Evolutionary conservation across 2,888 invertebrate species (phyloP).

Genomic region (Tenthredo notha): DNA sequence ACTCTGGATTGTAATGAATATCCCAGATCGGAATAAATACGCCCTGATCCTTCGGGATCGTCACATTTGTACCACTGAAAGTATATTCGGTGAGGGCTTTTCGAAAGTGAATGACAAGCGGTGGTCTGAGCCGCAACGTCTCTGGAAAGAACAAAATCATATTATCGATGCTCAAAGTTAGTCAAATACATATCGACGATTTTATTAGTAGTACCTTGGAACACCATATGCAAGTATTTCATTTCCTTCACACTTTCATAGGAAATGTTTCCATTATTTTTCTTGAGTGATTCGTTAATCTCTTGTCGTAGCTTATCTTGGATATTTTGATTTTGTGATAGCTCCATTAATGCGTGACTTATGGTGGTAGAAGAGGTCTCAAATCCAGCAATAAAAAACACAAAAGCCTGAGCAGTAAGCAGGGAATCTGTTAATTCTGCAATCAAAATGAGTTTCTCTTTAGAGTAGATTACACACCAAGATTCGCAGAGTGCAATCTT

Average conservation of each 20-base stretch:
- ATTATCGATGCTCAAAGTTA: not conserved
- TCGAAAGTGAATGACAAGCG: slow-evolving; percentile 70
- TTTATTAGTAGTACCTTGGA: slow-evolving; percentile 66
- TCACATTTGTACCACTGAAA: slow-evolving; percentile 65
- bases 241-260: slow-evolving; percentile 76
- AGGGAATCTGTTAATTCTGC: slow-evolving; percentile 72
- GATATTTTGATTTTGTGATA: slow-evolving; percentile 76
- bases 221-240: slow-evolving; percentile 76
- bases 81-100: slow-evolving; percentile 67
- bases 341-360: slow-evolving; percentile 76
- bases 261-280: slow-evolving; percentile 71
- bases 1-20: slow-evolving; percentile 65
- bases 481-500: not conserved
- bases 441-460: slow-evolving; percentile 39
- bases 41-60: slow-evolving; percentile 61
- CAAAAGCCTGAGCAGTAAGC: slow-evolving; percentile 77
- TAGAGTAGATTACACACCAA: not conserved
- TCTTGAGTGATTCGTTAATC: slow-evolving; percentile 68
- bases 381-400: slow-evolving; percentile 79
- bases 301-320: slow-evolving; percentile 76
- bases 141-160: slow-evolving; percentile 67
- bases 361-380: slow-evolving; percentile 78
- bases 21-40: slow-evolving; percentile 63
- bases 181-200: not conserved
- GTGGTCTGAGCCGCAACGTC: slow-evolving; percentile 78